A percentile compares a stretch with the other conserved stretches of the same genome.
Conservation (phyloP, 2,797 vertebrate species). For the Todus mexicanus region DNA sequence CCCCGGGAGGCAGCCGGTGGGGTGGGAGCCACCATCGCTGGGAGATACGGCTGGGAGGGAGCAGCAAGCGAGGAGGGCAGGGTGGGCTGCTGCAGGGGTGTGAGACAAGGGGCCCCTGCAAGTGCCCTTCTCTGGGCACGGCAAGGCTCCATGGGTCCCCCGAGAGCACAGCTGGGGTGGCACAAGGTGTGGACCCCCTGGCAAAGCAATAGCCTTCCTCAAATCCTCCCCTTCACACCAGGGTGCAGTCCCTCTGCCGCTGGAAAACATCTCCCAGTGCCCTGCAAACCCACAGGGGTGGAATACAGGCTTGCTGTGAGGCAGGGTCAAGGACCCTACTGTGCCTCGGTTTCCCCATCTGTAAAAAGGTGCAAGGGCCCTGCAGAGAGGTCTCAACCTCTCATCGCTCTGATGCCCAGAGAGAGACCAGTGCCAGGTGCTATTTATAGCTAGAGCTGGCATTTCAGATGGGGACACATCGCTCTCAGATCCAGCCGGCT, state of each 20-base stretch:
- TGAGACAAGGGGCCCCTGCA: background rate
- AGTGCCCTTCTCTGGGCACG: background rate
- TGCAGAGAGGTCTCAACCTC: background rate
- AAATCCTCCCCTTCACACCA: background rate
- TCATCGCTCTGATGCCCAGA: fast-evolving
- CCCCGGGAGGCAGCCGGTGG: background rate
- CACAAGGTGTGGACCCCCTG: background rate
- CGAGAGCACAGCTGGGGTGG: background rate
- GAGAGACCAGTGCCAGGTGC: background rate
- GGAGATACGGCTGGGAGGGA: background rate
- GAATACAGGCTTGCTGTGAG: fast-evolving
- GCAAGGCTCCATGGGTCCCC: background rate
- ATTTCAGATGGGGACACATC: background rate
- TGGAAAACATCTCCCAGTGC: background rate
- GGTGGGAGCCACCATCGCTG: fast-evolving
- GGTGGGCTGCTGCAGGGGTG: background rate
- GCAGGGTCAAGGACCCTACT: background rate
- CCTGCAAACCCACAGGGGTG: background rate
- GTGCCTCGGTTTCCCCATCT: background rate
- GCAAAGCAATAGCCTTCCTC: background rate
- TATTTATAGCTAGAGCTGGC: background rate
- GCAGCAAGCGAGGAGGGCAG: background rate
- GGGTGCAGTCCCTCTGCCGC: background rate
- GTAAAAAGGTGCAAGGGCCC: background rate
- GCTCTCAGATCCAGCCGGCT: background rate